A percentile compares a stretch with the other conserved stretches of the same genome.
Evolutionary conservation across 2,113 vertebrate species (phyloP).

Genomic region (Recurvirostra avosetta): DNA sequence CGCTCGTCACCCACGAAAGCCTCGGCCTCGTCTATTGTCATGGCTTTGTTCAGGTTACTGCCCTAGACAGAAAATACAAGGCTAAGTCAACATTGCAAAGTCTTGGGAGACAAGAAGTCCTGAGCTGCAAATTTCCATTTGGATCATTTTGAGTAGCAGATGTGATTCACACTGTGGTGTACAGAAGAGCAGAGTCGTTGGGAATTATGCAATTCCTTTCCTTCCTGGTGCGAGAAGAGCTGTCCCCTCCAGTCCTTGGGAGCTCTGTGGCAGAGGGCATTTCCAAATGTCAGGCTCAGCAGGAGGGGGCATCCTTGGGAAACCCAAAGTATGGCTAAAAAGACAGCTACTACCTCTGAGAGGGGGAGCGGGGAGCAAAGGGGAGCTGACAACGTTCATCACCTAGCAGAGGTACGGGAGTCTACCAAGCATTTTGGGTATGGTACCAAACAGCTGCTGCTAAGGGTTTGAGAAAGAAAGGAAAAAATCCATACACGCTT

Average conservation of each 20-base stretch:
- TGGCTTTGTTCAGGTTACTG: slow-evolving; percentile 87
- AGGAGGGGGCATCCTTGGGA: not conserved
- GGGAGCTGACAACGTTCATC: not conserved
- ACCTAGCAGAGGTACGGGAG: not conserved
- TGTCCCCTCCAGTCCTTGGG: not conserved
- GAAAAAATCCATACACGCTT: not conserved
- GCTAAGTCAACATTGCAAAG: not conserved
- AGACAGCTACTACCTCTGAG: not conserved
- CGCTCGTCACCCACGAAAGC: slow-evolving; percentile 87
- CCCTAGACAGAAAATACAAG: slow-evolving; percentile 76
- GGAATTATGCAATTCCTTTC: not conserved
- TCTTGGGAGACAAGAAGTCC: not conserved
- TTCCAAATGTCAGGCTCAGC: not conserved
- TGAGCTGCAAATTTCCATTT: not conserved
- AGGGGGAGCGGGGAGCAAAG: not conserved
- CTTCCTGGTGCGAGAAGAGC: not conserved
- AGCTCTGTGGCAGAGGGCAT: not conserved
- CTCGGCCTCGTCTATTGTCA: slow-evolving; percentile 86
- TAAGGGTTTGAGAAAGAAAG: not conserved
- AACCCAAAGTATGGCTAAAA: not conserved
- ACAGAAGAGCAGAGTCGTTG: not conserved
- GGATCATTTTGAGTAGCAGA: not conserved
- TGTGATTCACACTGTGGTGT: not conserved
- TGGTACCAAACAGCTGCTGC: not conserved
- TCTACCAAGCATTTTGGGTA: not conserved